Conservation (phyloP, 2,797 vertebrate genomes). For the Scyliorhinus canicula region DNA sequence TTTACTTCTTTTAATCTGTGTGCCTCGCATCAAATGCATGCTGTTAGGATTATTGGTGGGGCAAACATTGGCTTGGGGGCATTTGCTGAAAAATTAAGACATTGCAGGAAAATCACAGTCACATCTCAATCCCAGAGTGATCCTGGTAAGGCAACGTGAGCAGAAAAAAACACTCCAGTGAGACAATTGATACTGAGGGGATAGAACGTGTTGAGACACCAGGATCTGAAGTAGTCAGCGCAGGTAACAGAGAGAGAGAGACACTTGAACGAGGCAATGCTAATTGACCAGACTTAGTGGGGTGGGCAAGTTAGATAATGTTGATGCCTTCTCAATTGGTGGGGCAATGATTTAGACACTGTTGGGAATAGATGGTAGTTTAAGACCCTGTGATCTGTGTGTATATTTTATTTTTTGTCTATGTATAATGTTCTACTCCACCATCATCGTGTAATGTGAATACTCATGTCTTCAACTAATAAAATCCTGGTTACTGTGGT, state of each 20-base stretch:
- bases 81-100: background rate
- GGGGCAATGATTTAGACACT: background rate
- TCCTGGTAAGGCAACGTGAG: background rate
- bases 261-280: background rate
- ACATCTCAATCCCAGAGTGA: background rate
- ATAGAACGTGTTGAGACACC: no score
- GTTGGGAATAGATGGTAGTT: slow-evolving; percentile 4
- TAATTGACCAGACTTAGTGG: background rate
- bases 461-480: slow-evolving; percentile 13
- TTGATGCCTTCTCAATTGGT: background rate
- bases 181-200: background rate
- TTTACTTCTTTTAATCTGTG: background rate
- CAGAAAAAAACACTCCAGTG: background rate
- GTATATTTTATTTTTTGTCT: slow-evolving; percentile 18
- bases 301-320: background rate
- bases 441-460: slow-evolving; percentile 21
- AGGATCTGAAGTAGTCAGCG: background rate
- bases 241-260: background rate
- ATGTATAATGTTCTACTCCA: background rate
- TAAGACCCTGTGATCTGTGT: background rate
- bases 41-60: background rate
- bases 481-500: slow-evolving; percentile 28
- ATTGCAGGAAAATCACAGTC: background rate
- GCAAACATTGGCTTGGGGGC: background rate
- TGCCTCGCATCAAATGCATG: background rate